A percentile compares a stretch with the other conserved stretches of the same genome.
Conservation (phyloP, 2,797 vertebrate genomes). For the Lutjanus campechanus region DNA sequence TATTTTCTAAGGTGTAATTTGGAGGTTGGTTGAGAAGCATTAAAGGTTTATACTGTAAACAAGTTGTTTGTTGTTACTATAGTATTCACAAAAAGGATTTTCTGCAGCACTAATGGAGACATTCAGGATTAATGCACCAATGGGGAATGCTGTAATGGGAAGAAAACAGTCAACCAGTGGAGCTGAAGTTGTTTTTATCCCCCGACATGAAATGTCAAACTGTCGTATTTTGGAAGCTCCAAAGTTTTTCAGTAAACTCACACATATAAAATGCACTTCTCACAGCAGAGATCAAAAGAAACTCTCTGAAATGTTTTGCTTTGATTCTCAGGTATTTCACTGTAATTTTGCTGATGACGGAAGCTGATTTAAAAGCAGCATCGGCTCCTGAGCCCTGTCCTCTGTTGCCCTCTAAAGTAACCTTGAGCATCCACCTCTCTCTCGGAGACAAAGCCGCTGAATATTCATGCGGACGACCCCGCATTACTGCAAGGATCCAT, state of each 20-base stretch:
- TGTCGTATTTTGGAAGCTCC: slow-evolving; percentile 12
- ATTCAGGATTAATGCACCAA: slow-evolving; percentile 22
- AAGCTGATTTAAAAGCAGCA: slow-evolving; percentile 41
- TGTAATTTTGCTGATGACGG: slow-evolving; percentile 38
- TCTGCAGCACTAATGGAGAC: slow-evolving; percentile 10
- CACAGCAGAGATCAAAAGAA: slow-evolving; percentile 25
- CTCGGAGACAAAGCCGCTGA: slow-evolving; percentile 59
- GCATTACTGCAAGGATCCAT: slow-evolving; percentile 65
- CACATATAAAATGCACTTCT: slow-evolving; percentile 8
- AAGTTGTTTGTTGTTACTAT: background rate
- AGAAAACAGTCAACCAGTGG: slow-evolving; percentile 38
- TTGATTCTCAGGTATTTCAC: slow-evolving; percentile 27
- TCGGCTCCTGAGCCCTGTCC: slow-evolving; percentile 51
- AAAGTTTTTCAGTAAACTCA: slow-evolving; percentile 14
- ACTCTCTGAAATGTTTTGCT: slow-evolving; percentile 20
- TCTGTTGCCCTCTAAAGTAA: slow-evolving; percentile 64
- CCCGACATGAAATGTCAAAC: slow-evolving; percentile 36
- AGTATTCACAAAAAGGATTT: slow-evolving; percentile 5
- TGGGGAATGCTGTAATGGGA: slow-evolving; percentile 5
- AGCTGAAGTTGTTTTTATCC: slow-evolving; percentile 23
- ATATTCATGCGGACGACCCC: slow-evolving; percentile 75
- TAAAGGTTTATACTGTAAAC: slow-evolving; percentile 1
- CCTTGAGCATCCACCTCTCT: slow-evolving; percentile 60
- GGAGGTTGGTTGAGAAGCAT: background rate
- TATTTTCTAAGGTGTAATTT: background rate